These are phyloP conservation scores for Spea hammondii DNA, from an alignment of 2,797 vertebrate genomes.

Conservation along the genomic window DNA sequence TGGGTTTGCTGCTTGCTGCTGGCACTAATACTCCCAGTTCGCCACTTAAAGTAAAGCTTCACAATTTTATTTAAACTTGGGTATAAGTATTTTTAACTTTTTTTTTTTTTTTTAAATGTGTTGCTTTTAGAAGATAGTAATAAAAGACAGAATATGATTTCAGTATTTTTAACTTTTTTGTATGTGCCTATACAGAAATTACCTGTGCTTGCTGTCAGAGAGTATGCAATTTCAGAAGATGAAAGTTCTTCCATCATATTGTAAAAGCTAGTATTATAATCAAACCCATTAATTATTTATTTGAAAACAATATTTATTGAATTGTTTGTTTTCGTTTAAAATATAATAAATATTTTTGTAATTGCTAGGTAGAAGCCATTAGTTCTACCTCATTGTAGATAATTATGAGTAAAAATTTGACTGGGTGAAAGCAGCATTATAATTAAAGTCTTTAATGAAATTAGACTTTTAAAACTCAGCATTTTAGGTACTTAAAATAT, in stretches of 20 bases:
- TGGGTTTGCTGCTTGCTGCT: no score
- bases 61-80: no score
- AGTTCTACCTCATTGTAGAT: background rate
- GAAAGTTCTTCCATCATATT: background rate
- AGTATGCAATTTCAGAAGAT: background rate
- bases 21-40: no score
- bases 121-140: no score
- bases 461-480: background rate
- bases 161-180: no score
- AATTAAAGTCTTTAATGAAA: background rate
- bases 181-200: background rate
- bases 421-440: background rate
- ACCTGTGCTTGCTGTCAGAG: background rate
- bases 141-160: no score
- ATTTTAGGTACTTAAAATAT: background rate
- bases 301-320: conserved; percentile 8
- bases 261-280: background rate
- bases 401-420: background rate
- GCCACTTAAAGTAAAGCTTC: no score
- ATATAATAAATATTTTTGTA: background rate
- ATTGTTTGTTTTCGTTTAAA: conserved; percentile 4
- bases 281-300: background rate
- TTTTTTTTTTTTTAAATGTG: no score
- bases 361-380: conserved; percentile 9
- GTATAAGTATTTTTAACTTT: no score